Conservation (phyloP, 1,140 invertebrate species). For the Gerris buenoi region DNA sequence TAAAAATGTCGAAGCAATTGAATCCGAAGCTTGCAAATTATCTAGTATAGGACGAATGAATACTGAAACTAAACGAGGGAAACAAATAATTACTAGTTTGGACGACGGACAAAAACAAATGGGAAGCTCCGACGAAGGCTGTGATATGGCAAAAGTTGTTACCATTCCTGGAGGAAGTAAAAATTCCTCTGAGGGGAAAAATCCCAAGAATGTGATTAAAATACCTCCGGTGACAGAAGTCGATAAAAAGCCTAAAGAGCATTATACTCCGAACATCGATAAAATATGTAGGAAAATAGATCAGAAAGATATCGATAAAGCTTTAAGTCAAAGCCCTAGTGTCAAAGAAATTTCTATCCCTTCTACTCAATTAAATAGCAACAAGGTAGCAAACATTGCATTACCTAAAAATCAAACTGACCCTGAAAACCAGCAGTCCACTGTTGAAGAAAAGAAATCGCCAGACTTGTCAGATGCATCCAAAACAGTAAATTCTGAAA, state of each 20-base stretch:
- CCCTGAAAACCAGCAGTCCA: neutral
- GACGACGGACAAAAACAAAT: neutral
- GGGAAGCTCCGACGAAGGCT: neutral
- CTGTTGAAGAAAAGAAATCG: neutral
- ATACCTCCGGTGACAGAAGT: neutral
- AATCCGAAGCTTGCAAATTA: neutral
- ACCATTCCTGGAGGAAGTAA: neutral
- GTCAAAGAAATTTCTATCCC: conserved; percentile 1
- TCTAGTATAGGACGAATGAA: neutral
- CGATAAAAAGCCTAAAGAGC: neutral
- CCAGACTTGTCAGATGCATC: neutral
- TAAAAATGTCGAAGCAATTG: neutral
- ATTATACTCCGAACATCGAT: conserved; percentile 1
- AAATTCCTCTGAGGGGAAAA: neutral
- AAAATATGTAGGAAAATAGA: conserved; percentile 1
- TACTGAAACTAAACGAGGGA: neutral
- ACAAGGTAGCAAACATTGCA: neutral
- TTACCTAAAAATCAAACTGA: neutral
- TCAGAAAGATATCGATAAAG: conserved; percentile 1
- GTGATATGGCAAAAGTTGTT: conserved; percentile 3
- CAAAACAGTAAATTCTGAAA: neutral
- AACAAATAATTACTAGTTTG: neutral
- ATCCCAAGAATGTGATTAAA: neutral
- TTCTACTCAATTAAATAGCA: neutral
- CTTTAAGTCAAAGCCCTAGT: neutral